Conservation (phyloP, 2,113 vertebrate genomes). For the Periophthalmodon schlosseri region DNA sequence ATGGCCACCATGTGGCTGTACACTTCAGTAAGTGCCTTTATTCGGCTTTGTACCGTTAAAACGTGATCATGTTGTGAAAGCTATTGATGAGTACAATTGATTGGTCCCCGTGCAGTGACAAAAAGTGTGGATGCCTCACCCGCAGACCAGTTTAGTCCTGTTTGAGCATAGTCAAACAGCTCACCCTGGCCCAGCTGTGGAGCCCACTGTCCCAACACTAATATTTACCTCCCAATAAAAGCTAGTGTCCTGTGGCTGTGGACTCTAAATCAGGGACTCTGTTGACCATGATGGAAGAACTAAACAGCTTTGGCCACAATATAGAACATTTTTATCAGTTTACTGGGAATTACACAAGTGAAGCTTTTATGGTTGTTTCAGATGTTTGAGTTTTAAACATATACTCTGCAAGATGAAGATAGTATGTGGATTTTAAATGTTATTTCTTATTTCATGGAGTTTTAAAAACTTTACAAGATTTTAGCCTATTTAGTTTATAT, state of each 20-base stretch:
- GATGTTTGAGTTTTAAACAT: neutral
- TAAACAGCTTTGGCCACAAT: constrained; percentile 47
- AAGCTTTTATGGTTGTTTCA: constrained; percentile 17
- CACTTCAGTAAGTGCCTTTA: constrained; percentile 23
- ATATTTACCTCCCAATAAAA: constrained; percentile 70
- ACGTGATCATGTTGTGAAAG: constrained; percentile 29
- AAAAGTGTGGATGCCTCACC: constrained; percentile 19
- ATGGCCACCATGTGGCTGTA: constrained; percentile 9
- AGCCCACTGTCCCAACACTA: constrained; percentile 37
- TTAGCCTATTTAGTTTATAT: too few species aligned
- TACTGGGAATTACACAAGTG: constrained; percentile 9
- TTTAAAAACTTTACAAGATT: too few species aligned
- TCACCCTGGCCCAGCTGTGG: constrained; percentile 30
- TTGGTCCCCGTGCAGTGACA: constrained; percentile 36
- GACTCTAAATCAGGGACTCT: constrained; percentile 57
- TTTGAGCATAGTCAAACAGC: constrained; percentile 4
- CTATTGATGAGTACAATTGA: constrained; percentile 56
- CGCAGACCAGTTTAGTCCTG: neutral
- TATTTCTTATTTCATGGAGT: too few species aligned
- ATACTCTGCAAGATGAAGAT: too few species aligned
- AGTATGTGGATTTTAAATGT: too few species aligned
- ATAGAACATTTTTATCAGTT: constrained; percentile 56
- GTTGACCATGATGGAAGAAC: constrained; percentile 48
- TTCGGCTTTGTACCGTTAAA: constrained; percentile 46
- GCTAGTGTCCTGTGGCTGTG: constrained; percentile 35